Evolutionary conservation across 2,888 invertebrate genomes (phyloP).

Genomic region (Dyspetes luteomarginatus): DNA sequence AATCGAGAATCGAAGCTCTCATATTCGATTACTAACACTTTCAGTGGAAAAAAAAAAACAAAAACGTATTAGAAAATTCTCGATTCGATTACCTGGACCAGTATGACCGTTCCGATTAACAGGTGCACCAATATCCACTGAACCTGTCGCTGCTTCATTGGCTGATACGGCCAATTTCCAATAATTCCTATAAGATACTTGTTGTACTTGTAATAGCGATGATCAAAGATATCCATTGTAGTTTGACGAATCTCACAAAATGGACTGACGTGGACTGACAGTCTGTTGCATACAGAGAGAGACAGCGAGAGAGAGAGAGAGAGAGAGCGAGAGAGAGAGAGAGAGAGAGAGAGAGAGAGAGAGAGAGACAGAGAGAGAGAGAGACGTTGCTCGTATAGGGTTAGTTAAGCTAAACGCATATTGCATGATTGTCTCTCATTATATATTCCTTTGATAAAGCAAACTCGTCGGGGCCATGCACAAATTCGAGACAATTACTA

Average conservation of each 20-base stretch:
- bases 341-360: background rate
- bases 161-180: constrained; percentile 55
- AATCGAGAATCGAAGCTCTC: too few species aligned
- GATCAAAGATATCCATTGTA: constrained; percentile 39
- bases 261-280: background rate
- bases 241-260: too few species aligned
- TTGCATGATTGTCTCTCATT: constrained; percentile 2
- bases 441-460: background rate
- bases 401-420: background rate
- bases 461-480: background rate
- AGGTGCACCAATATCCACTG: background rate
- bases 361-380: background rate
- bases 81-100: constrained; percentile 7
- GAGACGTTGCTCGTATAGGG: background rate
- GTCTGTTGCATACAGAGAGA: background rate
- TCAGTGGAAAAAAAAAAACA: too few species aligned
- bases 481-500: background rate
- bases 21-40: too few species aligned
- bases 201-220: constrained; percentile 27
- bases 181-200: constrained; percentile 7
- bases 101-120: background rate
- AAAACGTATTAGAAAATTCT: background rate
- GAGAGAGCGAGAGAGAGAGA: background rate
- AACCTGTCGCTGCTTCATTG: background rate
- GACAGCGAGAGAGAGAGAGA: background rate